Percentiles rank a stretch among this genome's conserved stretches.
These are phyloP conservation scores for Silvanus unidentatus DNA, from an alignment of 2,888 invertebrate species.

Conservation along the genomic window DNA sequence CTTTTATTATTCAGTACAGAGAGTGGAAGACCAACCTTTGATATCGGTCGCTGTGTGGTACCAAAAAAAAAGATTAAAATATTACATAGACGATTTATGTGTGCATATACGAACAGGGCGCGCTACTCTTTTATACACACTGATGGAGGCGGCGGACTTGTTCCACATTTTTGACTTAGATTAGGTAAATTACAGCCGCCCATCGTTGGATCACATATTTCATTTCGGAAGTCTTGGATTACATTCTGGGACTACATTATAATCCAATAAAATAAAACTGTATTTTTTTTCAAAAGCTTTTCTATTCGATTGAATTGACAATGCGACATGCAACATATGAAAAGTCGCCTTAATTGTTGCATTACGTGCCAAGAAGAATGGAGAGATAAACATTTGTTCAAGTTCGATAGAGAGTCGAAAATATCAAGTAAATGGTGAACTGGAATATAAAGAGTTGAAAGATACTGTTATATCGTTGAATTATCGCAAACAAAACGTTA, in stretches of 20 bases:
- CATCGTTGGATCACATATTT: background rate
- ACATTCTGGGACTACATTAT: too few species aligned
- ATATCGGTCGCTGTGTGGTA: background rate
- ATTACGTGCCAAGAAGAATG: background rate
- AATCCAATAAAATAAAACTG: too few species aligned
- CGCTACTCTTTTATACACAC: too few species aligned
- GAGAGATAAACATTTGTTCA: background rate
- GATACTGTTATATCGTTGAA: slow-evolving; percentile 15
- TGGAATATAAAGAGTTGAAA: slow-evolving; percentile 9
- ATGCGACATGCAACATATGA: background rate
- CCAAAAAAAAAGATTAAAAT: slow-evolving; percentile 1
- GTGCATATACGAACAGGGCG: too few species aligned
- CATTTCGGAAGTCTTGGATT: background rate
- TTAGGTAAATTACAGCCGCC: slow-evolving; percentile 3
- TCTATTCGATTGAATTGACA: background rate
- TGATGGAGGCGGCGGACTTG: background rate
- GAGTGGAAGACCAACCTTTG: too few species aligned
- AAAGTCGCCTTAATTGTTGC: background rate
- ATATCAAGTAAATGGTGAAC: background rate
- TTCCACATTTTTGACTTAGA: background rate
- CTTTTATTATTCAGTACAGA: too few species aligned
- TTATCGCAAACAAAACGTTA: slow-evolving; percentile 21
- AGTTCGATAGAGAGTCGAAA: background rate
- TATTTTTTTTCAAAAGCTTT: too few species aligned
- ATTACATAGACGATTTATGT: slow-evolving; percentile 1